phyloP scores from a whole-genome alignment of 1,140 invertebrate species.

The Tetragnatha versicolor region DNA sequence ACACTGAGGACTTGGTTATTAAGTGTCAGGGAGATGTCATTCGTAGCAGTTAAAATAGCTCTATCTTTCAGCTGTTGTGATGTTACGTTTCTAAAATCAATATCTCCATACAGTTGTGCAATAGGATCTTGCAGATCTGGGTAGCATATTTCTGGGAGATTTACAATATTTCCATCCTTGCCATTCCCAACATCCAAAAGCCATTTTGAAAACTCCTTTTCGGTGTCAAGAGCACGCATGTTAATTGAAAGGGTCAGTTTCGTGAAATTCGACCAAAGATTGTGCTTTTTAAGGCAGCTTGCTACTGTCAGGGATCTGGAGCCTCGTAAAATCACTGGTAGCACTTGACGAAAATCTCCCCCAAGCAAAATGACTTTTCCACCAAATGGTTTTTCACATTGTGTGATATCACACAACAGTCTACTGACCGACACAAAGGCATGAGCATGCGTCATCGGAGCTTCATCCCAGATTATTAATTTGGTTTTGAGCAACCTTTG shows the following conservation, averaged over 20 bases:
- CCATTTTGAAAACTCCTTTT: constrained; percentile 11
- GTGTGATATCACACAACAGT: constrained; percentile 57
- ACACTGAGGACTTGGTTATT: neutral
- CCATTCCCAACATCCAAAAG: constrained; percentile 20
- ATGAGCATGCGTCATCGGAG: constrained; percentile 54
- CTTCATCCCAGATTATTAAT: constrained; percentile 60
- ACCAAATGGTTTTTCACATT: constrained; percentile 58
- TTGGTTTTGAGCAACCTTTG: constrained; percentile 40
- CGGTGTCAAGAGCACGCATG: neutral
- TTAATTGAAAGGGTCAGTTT: constrained; percentile 37
- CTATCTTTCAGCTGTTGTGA: neutral
- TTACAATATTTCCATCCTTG: neutral
- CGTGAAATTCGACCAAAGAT: constrained; percentile 52
- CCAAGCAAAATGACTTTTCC: constrained; percentile 58
- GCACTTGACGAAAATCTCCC: constrained; percentile 60
- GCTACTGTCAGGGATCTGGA: constrained; percentile 55
- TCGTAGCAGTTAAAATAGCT: neutral
- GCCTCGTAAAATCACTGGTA: constrained; percentile 57
- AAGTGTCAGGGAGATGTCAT: neutral
- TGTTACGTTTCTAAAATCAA: neutral
- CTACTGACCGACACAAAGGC: constrained; percentile 56
- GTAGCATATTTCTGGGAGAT: neutral
- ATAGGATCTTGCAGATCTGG: constrained; percentile 35
- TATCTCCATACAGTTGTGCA: neutral
- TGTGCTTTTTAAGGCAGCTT: constrained; percentile 58